A percentile compares a stretch with the other conserved stretches of the same genome.
Conservation (phyloP, 2,888 invertebrate species). For the Drosophila austrosaltans region DNA sequence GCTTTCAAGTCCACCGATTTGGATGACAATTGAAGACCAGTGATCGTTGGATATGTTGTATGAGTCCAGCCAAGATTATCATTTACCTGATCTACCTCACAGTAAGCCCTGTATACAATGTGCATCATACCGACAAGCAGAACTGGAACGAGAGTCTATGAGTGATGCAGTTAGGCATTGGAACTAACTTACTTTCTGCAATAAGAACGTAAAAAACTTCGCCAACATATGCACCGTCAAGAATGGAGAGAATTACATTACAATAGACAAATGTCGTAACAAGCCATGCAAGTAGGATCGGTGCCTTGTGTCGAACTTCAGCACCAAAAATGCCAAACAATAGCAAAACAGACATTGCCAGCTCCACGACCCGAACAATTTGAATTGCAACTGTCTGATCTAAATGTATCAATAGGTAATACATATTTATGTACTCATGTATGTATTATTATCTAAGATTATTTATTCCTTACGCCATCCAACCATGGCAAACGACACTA, state of each 20-base stretch:
- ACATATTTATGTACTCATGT: not conserved
- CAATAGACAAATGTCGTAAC: constrained; percentile 10
- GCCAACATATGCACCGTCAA: not conserved
- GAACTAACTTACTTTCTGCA: not conserved
- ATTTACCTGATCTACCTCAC: not conserved
- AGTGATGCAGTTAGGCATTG: not conserved
- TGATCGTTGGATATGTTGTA: not conserved
- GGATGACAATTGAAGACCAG: not conserved
- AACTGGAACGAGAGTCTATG: constrained; percentile 1
- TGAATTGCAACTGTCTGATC: too few species aligned
- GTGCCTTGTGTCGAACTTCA: constrained; percentile 29
- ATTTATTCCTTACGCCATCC: not conserved
- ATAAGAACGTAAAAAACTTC: not conserved
- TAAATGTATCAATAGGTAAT: not conserved
- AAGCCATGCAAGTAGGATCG: constrained; percentile 39
- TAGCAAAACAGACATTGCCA: not conserved
- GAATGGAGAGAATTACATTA: not conserved
- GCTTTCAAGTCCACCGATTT: not conserved
- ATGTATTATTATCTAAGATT: not conserved
- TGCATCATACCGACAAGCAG: not conserved
- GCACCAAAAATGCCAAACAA: constrained; percentile 31
- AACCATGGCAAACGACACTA: not conserved
- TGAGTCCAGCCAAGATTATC: not conserved
- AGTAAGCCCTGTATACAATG: constrained; percentile 5
- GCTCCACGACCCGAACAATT: not conserved